These are phyloP conservation scores for Helogale parvula DNA, from an alignment of 2,113 vertebrate species.

Conservation along the genomic window DNA sequence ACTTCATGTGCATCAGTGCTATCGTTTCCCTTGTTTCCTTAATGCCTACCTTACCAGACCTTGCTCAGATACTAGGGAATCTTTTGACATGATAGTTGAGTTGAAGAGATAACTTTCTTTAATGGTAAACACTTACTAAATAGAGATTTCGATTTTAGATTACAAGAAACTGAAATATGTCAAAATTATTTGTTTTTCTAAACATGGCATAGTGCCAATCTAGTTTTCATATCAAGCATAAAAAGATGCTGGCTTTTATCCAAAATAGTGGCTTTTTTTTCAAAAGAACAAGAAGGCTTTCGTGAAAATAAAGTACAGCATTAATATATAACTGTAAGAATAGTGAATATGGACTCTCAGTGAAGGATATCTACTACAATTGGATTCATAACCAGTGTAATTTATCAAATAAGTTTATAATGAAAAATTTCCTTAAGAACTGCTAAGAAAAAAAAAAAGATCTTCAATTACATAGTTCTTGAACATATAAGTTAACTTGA, in stretches of 20 bases:
- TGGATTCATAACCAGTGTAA: not conserved
- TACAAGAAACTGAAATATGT: not conserved
- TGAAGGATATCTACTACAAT: not conserved
- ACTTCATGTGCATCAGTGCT: not conserved
- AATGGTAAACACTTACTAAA: not conserved
- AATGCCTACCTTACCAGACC: not conserved
- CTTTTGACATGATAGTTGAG: not conserved
- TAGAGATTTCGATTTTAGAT: constrained; percentile 21
- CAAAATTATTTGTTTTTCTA: not conserved
- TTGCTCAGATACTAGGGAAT: not conserved
- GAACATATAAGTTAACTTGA: not conserved
- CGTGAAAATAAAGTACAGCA: not conserved
- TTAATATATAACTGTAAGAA: not conserved
- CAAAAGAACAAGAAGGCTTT: not conserved
- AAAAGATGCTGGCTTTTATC: not conserved
- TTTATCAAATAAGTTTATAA: not conserved
- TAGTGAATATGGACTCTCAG: not conserved
- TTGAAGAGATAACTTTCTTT: not conserved
- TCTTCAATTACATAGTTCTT: not conserved
- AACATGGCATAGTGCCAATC: not conserved
- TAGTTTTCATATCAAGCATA: not conserved
- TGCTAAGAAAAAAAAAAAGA: not conserved
- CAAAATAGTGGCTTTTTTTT: not conserved
- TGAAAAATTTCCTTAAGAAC: not conserved
- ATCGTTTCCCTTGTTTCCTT: not conserved